phyloP scores from a whole-genome alignment of 2,797 vertebrate genomes.

The Passerculus sandwichensis region DNA sequence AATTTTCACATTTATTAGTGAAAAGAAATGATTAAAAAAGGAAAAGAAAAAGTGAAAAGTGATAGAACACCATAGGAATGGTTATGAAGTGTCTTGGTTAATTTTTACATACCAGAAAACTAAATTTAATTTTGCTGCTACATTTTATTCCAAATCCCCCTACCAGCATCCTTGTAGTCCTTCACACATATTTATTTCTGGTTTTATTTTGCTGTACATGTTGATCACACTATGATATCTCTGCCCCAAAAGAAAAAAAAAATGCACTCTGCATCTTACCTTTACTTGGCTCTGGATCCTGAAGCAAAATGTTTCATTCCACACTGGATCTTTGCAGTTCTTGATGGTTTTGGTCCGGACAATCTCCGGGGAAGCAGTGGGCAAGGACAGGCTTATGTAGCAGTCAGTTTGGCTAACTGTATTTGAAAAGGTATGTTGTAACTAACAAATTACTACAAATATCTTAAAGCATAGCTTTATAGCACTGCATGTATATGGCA shows the following conservation, averaged over 20 bases:
- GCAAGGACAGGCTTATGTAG: slow-evolving; percentile 80
- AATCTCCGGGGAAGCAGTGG: slow-evolving; percentile 73
- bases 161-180: neutral
- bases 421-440: neutral
- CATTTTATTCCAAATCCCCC: neutral
- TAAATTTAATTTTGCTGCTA: neutral
- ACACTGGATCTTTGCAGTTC: slow-evolving; percentile 78
- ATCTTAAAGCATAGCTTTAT: neutral
- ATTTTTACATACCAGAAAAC: neutral
- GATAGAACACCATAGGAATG: neutral
- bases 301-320: slow-evolving; percentile 86
- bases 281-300: slow-evolving; percentile 81
- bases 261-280: slow-evolving; percentile 65
- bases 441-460: neutral
- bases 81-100: neutral
- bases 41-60: neutral
- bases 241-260: neutral
- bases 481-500: neutral
- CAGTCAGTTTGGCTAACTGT: slow-evolving; percentile 79
- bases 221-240: neutral
- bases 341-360: slow-evolving; percentile 76
- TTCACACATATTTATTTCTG: neutral
- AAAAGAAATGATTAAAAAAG: neutral
- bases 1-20: neutral
- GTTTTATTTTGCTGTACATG: neutral